phyloP scores from a whole-genome alignment of 53 echinoderm and acorn worm species.

The Zoroaster sp. region DNA sequence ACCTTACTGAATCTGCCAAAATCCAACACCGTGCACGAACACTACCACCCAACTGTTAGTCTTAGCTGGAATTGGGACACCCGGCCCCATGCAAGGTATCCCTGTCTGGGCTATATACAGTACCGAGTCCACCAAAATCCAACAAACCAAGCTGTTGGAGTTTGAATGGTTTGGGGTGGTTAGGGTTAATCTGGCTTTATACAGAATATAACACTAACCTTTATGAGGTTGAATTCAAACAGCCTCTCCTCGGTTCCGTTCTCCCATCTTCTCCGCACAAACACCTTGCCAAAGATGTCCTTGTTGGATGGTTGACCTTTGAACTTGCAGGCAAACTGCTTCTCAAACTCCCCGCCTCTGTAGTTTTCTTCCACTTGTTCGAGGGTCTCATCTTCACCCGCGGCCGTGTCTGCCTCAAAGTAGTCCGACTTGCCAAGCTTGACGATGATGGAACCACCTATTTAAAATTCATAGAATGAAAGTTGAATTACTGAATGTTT shows the following conservation, averaged over 20 bases:
- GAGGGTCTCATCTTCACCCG: conserved; percentile 82
- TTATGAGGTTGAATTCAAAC: conserved; percentile 96
- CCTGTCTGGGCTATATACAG: no score
- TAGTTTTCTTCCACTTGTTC: conserved; percentile 91
- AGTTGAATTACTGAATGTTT: no score
- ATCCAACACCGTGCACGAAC: no score
- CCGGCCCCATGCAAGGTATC: no score
- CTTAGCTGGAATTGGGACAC: no score
- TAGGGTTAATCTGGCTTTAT: background rate
- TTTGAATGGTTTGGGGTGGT: no score
- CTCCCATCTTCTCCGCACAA: conserved; percentile 71
- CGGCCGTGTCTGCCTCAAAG: conserved; percentile 95
- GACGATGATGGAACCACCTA: conserved; percentile 90
- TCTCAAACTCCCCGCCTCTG: conserved; percentile 95
- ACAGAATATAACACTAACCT: conserved; percentile 54
- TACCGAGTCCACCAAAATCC: no score
- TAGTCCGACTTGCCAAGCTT: conserved; percentile 86
- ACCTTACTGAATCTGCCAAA: background rate
- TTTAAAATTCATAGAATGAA: no score
- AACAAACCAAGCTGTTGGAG: no score
- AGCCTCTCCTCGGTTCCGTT: conserved; percentile 79
- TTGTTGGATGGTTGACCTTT: conserved; percentile 81
- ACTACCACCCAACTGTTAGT: no score
- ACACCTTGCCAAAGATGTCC: conserved; percentile 98
- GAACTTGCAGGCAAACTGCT: conserved; percentile 96